phyloP scores from a whole-genome alignment of 1,140 invertebrate genomes.

The Papilio polytes region DNA sequence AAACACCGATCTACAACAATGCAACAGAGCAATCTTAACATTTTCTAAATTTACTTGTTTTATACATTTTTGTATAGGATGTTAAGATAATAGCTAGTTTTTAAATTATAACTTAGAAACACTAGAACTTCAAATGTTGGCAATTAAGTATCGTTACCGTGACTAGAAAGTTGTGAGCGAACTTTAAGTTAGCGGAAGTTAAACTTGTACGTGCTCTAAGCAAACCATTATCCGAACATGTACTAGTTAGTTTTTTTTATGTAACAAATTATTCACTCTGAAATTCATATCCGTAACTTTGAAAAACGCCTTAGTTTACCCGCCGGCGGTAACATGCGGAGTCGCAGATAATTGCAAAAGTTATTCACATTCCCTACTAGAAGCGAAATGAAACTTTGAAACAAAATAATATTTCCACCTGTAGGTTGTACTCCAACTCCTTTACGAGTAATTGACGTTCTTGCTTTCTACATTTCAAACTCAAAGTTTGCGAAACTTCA shows the following conservation, averaged over 20 bases:
- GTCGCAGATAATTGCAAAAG: constrained; percentile 39
- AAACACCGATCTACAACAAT: no score
- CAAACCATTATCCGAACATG: background rate
- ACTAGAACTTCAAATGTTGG: background rate
- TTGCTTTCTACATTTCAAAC: constrained; percentile 31
- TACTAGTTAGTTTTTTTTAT: background rate
- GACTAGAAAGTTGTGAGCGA: background rate
- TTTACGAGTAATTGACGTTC: constrained; percentile 32
- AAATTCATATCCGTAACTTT: constrained; percentile 28
- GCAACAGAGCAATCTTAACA: no score
- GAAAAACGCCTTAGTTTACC: constrained; percentile 8
- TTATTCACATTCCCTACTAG: constrained; percentile 9
- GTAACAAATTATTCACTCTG: constrained; percentile 22
- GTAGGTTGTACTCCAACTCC: constrained; percentile 23
- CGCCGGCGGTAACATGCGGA: constrained; percentile 21
- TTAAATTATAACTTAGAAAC: background rate
- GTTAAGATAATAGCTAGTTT: background rate
- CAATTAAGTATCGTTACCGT: background rate
- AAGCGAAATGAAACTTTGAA: constrained; percentile 32
- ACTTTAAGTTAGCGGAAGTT: background rate
- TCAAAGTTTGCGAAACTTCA: background rate
- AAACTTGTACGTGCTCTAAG: background rate
- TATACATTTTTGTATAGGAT: background rate
- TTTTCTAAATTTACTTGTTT: no score
- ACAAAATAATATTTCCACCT: constrained; percentile 39